A percentile compares a stretch with the other conserved stretches of the same genome.
Conservation (phyloP, 2,888 invertebrate genomes). For the Drosophila prostipennis region DNA sequence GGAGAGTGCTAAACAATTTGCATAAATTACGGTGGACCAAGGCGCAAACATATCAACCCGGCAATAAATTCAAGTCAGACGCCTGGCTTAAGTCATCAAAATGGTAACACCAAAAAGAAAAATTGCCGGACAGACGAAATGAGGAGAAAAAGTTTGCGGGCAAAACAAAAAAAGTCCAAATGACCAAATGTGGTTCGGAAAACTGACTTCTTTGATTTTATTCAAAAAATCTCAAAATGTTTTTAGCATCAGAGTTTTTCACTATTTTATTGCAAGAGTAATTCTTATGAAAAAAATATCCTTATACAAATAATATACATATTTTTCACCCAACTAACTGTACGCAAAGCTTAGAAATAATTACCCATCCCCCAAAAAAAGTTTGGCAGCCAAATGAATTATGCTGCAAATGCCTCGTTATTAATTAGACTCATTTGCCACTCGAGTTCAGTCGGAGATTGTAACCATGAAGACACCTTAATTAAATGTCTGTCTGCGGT, state of each 20-base stretch:
- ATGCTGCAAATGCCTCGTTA: constrained; percentile 84
- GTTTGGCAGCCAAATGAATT: constrained; percentile 57
- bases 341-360: constrained; percentile 10
- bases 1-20: constrained; percentile 66
- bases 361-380: constrained; percentile 50
- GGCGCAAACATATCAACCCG: constrained; percentile 55
- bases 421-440: constrained; percentile 84
- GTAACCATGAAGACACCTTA: constrained; percentile 82
- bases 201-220: too few relatives aligned
- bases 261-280: too few relatives aligned
- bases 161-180: constrained; percentile 10
- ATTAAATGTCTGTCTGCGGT: constrained; percentile 81
- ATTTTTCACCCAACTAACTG: background rate
- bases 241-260: too few relatives aligned
- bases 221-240: too few relatives aligned
- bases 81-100: constrained; percentile 70
- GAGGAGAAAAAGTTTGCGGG: background rate
- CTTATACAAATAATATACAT: background rate
- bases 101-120: constrained; percentile 29
- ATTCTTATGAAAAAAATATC: background rate
- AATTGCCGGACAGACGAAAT: constrained; percentile 22
- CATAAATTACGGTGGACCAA: constrained; percentile 62
- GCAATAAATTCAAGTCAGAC: constrained; percentile 71
- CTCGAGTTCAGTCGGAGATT: constrained; percentile 54
- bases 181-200: constrained; percentile 24